Base-by-base conservation (phyloP, 2,888 invertebrate species). In the Luffia ferchaultella region DNA sequence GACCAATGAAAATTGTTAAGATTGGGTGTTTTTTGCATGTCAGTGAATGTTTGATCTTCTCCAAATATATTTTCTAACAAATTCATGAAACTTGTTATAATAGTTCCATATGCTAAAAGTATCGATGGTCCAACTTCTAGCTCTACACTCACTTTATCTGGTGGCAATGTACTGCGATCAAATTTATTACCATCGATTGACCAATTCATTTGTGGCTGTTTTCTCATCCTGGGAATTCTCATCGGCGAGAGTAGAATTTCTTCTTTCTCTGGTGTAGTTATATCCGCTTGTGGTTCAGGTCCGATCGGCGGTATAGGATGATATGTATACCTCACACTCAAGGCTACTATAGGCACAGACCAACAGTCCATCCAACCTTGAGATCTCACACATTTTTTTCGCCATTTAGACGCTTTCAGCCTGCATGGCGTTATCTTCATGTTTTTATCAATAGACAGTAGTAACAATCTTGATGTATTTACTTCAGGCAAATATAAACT, bases 21-120 rank as follows among this genome's bases (percentile, higher is more conserved):
- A 2, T 76, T 85, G 0, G 87, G 82, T 40, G 79, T 76, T 58
- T 90, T 89, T 60, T 93, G 93, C 93, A 97, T 96, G 62, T 97
- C 97, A 0, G 94, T 94, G 65, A 97, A 97, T 18, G 87, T 88
- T 76, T 98, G 97, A 80, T 97, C 95, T 73, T 96, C 97, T 0
- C 98, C 98, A 70, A 99, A 96, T 58, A 98, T 95, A 67, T 98
- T 98, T 79, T 99, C 98, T 70, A 97, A 91, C 43, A 97, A 86
- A 76, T 95, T 92, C 65, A 97, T 89, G 62, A 97, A 93, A 68
- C 94, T 93, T 50, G 93, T 89, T 30, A 99, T 86, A 5, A 98
- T 90, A 16, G 97, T 92, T 2, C 98, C 98, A 65, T 97, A 98
- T 0, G 97, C 87, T 60, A 95, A 88, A 3, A 98, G 77, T 20